Evolutionary conservation across 2,888 invertebrate genomes (phyloP).

Genomic region (Andricus curvator): DNA sequence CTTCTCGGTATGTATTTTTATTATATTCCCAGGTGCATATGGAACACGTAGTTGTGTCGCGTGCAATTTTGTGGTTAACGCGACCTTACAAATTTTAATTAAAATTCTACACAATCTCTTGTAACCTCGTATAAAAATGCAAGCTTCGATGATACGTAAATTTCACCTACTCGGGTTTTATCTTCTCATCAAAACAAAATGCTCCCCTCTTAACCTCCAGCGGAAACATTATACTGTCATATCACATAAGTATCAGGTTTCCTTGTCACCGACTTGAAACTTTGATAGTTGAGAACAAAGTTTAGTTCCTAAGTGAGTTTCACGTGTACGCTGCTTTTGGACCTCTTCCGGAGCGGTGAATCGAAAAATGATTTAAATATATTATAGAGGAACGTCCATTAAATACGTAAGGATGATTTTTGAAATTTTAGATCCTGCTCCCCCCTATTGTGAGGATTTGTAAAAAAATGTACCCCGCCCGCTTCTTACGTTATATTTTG

Average conservation of each 20-base stretch:
- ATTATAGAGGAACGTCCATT: no score
- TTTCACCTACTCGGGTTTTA: not conserved
- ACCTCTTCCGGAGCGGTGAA: not conserved
- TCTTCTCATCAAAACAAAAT: not conserved
- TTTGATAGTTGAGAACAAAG: conserved; percentile 13
- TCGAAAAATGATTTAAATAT: not conserved
- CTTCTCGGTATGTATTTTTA: conserved; percentile 34
- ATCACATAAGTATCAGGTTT: conserved; percentile 4
- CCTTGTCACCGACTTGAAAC: conserved; percentile 17
- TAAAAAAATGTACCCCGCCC: no score
- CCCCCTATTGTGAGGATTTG: no score
- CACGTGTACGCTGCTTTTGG: not conserved
- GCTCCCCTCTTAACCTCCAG: not conserved
- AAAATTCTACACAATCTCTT: conserved; percentile 28
- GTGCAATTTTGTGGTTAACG: conserved; percentile 19
- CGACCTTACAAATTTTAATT: conserved; percentile 38
- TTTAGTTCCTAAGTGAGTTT: conserved; percentile 27
- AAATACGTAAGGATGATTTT: no score
- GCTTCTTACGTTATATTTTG: no score
- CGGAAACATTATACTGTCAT: conserved; percentile 5
- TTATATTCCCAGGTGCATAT: conserved; percentile 27
- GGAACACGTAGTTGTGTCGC: not conserved
- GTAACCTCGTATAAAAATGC: conserved; percentile 25
- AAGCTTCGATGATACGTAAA: conserved; percentile 25
- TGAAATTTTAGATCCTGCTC: no score